Percentiles rank a stretch among this genome's conserved stretches.
Conservation (phyloP, 2,888 invertebrate genomes). For the Lasius platythorax region DNA sequence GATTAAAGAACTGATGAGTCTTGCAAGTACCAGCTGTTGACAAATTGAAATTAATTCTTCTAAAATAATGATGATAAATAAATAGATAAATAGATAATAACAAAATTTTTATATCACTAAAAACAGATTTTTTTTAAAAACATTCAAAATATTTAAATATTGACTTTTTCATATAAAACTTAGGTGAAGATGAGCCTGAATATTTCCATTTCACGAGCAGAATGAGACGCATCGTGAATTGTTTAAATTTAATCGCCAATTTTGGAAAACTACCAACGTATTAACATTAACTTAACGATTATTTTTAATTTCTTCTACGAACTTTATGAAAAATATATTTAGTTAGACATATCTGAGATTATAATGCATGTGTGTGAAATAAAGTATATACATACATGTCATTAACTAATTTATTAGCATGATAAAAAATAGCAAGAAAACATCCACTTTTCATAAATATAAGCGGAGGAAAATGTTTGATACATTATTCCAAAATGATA, state of each 20-base stretch:
- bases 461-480: not conserved
- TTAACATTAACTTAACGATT: not conserved
- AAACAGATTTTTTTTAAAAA: not conserved
- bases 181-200: not conserved
- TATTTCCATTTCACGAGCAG: not conserved
- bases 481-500: conserved; percentile 10
- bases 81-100: too few species aligned
- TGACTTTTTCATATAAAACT: not conserved
- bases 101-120: not conserved
- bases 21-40: not conserved
- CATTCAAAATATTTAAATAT: not conserved
- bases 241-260: conserved; percentile 16
- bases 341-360: not conserved
- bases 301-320: not conserved
- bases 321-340: not conserved
- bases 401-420: conserved; percentile 19
- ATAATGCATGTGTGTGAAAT: not conserved
- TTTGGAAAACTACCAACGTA: not conserved
- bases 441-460: not conserved
- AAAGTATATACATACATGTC: not conserved
- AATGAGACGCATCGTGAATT: not conserved
- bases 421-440: not conserved
- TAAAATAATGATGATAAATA: not conserved
- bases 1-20: not conserved
- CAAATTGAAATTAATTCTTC: not conserved